A percentile compares a stretch with the other conserved stretches of the same genome.
Conservation (phyloP, 2,888 invertebrate genomes). For the Cephalotes varians region DNA sequence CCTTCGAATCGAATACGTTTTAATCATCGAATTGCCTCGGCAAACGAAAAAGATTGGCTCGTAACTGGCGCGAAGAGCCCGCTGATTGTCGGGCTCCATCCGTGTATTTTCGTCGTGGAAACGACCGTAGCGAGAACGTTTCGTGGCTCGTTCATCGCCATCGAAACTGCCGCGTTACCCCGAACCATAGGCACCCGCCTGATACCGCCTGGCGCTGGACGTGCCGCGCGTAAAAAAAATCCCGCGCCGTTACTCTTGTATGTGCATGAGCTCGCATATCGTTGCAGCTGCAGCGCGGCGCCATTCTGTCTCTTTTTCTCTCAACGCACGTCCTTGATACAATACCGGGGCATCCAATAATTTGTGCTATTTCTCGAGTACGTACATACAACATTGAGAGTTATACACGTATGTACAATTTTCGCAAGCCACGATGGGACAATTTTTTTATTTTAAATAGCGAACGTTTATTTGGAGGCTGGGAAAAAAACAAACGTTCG, state of each 20-base stretch:
- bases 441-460: constrained; percentile 12
- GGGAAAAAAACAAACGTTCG: neutral
- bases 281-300: constrained; percentile 59
- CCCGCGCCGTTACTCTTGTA: constrained; percentile 67
- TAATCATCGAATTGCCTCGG: constrained; percentile 70
- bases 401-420: constrained; percentile 3
- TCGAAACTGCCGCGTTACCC: constrained; percentile 65
- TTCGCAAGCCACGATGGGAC: neutral
- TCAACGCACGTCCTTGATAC: constrained; percentile 2
- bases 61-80: constrained; percentile 66
- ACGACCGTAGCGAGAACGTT: constrained; percentile 33
- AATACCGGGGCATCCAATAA: neutral
- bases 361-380: constrained; percentile 15
- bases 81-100: constrained; percentile 69
- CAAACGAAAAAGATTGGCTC: constrained; percentile 62
- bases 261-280: constrained; percentile 41
- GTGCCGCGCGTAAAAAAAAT: constrained; percentile 66
- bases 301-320: neutral
- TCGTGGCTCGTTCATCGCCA: constrained; percentile 61
- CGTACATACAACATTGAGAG: neutral
- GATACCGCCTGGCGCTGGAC: constrained; percentile 51
- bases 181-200: constrained; percentile 30
- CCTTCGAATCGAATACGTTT: constrained; percentile 58
- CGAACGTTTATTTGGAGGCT: neutral
- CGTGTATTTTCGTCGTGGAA: constrained; percentile 61